Base-by-base conservation (phyloP, 2,113 vertebrate species). In the Todiramphus saurophagus region DNA sequence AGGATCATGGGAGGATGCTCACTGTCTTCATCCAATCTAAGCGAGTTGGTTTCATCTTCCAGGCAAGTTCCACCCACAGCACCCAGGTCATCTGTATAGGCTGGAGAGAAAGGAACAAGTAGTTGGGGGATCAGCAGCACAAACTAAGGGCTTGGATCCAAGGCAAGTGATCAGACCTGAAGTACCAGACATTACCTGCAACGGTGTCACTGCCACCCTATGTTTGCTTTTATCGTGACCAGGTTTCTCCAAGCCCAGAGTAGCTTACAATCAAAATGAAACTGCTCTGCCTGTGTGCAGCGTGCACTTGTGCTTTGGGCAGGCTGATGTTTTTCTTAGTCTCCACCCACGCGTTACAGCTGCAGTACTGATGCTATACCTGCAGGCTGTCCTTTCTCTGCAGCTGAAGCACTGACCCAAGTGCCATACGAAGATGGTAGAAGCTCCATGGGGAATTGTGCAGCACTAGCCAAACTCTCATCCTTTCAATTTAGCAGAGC, bases 1-100 rank as follows among this genome's bases (percentile, higher is more conserved):
- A 99, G 99, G 94, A 99, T 99, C 98, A 99, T 99, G 8, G 99
- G 99, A n/a, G 99, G 99, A 70, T 99, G 99, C 94, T 99, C 99
- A 16, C 99, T 99, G 97, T 99, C 99, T 27, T 99, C 99, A 0
- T 99, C 99, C 74, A 99, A 79, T 80, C 98, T 98, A 70, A 99
- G 96, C 10, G 98, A 97, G 55, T 80, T 98, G 88, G 99, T 97
- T 97, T 99, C 99, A 2, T 99, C 99, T 48, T 99, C 99, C 64
- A 99, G 96, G 37, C 98, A 98, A 10, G 98, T 92, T 20, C 99
- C 99, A 14, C 99, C 99, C 12, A 98, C 99, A 0, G 99, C 99
- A 2, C 99, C 99, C 96, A 99, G 97, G 82, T 99, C 99, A n/a
- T 99, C 99, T 0, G 98, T 96, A 88, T 99, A 99, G 98, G 99